phyloP scores from a whole-genome alignment of 2,888 invertebrate species.

The Bellardia pandia region DNA sequence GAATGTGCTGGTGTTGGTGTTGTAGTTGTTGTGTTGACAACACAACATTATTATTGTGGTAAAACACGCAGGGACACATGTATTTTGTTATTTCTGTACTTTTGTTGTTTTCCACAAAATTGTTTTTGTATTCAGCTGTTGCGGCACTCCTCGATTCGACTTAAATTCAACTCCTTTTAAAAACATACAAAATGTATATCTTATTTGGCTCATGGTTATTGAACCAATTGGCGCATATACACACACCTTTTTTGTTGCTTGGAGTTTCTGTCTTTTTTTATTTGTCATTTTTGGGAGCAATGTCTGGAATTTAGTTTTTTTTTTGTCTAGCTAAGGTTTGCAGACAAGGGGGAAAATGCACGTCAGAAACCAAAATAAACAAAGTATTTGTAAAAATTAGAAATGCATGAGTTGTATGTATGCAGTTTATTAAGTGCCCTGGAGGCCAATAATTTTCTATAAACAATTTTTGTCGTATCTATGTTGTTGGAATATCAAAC shows the following conservation, averaged over 20 bases:
- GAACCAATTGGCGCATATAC: conserved; percentile 55
- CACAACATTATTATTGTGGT: conserved; percentile 21
- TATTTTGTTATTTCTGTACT: background rate
- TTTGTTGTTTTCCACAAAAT: conserved; percentile 11
- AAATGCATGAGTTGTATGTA: conserved; percentile 61
- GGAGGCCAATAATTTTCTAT: conserved; percentile 66
- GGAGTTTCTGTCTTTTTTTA: conserved; percentile 3
- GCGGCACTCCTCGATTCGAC: conserved; percentile 58
- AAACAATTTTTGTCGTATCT: conserved; percentile 43
- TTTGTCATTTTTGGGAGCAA: conserved; percentile 40
- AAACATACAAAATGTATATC: conserved; percentile 20
- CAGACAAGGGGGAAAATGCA: conserved; percentile 11
- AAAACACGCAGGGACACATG: conserved; percentile 44
- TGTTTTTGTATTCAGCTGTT: conserved; percentile 50
- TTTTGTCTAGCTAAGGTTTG: conserved; percentile 24
- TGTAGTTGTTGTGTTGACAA: conserved; percentile 44
- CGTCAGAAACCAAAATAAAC: conserved; percentile 27
- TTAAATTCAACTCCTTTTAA: conserved; percentile 38
- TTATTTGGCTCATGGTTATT: conserved; percentile 46
- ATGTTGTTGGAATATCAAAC: conserved; percentile 62
- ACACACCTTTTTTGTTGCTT: conserved; percentile 55
- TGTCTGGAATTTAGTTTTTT: conserved; percentile 50
- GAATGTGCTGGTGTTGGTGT: background rate
- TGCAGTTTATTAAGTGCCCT: conserved; percentile 61
- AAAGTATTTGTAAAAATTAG: conserved; percentile 61